These are phyloP conservation scores for Austrofundulus limnaeus DNA, from an alignment of 2,113 vertebrate species.

Conservation along the genomic window DNA sequence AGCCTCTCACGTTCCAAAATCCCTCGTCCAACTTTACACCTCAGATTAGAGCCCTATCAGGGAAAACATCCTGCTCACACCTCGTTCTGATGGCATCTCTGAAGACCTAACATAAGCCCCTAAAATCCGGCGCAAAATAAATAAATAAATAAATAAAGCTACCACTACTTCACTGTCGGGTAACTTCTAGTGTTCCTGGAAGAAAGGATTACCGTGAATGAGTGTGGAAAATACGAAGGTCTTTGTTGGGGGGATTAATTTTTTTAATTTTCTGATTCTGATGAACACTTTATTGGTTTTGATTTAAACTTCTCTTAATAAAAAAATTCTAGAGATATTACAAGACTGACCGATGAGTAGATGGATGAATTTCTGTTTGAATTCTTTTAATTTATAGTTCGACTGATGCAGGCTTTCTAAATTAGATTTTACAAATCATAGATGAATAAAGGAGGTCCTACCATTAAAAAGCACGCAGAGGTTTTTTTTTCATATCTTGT, in stretches of 20 bases:
- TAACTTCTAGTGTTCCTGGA: conserved; percentile 69
- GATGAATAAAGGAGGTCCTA: too few species aligned
- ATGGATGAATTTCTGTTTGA: too few species aligned
- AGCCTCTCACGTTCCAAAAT: conserved; percentile 67
- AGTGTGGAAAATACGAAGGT: conserved; percentile 39
- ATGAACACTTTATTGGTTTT: too few species aligned
- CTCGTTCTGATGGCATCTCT: conserved; percentile 57
- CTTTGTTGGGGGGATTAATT: conserved; percentile 29
- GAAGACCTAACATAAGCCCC: conserved; percentile 61
- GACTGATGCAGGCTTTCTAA: too few species aligned
- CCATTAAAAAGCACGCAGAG: too few species aligned
- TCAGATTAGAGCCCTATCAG: conserved; percentile 68
- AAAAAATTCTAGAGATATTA: not conserved
- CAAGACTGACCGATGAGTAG: too few species aligned
- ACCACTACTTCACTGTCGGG: conserved; percentile 30
- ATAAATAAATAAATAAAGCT: conserved; percentile 61
- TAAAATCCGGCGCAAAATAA: conserved; percentile 39
- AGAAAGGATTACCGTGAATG: conserved; percentile 69
- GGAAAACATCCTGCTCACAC: conserved; percentile 59
- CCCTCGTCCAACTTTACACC: conserved; percentile 72
- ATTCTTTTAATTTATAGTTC: too few species aligned
- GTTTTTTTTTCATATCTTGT: too few species aligned
- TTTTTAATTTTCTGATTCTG: conserved; percentile 7
- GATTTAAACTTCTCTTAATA: not conserved
- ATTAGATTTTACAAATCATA: too few species aligned